Base-by-base conservation (phyloP, 2,797 vertebrate genomes). In the Cynopterus sphinx region DNA sequence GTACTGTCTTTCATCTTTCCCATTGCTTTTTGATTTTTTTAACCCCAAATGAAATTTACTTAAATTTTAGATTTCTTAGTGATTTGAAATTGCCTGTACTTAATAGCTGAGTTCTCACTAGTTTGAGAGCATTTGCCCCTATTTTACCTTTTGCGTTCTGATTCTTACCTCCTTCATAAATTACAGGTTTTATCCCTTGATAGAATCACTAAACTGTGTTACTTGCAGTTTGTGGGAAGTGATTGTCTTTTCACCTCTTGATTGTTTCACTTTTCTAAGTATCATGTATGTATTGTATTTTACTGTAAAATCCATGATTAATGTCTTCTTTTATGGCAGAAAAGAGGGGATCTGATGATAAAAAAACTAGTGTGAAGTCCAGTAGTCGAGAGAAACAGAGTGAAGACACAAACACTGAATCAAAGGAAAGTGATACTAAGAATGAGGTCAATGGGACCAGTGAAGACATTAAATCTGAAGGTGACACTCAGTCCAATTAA, bases 401-500 rank as follows among this genome's bases (percentile, higher is more conserved):
- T 97, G 99, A 99, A 98, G 98, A 99, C 96, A 97, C 99, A 97
- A 99, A 99, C 98, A 98, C 98, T 97, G 99, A 99, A 98, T 98
- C 99, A 97, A 99, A 99, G 99, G 99, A 99, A 98, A 99, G 98
- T 81, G 99, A 99, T 98, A 97, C 99, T 98, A 99, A 99, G 99
- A 99, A 99, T 98, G 99, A 99, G 99, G 99, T 99, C 98, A 99
- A 99, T 98, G 99, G 99, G 99, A 99, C 99, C 99, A 98, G 98
- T 96, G 99, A 99, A 99, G 99, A 99, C 99, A 99, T 99, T 99
- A 99, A 99, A 99, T 99, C 99, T 99, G 99, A 99, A 99, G 99
- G 99, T 99, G 99, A 99, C 99, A 99, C 99, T 99, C 99, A 99
- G 99, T 99, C 99, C 99, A 99, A 99, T 99, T 99, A 99, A 99